phyloP scores from a whole-genome alignment of 2,113 vertebrate genomes.

The Dromas ardeola region DNA sequence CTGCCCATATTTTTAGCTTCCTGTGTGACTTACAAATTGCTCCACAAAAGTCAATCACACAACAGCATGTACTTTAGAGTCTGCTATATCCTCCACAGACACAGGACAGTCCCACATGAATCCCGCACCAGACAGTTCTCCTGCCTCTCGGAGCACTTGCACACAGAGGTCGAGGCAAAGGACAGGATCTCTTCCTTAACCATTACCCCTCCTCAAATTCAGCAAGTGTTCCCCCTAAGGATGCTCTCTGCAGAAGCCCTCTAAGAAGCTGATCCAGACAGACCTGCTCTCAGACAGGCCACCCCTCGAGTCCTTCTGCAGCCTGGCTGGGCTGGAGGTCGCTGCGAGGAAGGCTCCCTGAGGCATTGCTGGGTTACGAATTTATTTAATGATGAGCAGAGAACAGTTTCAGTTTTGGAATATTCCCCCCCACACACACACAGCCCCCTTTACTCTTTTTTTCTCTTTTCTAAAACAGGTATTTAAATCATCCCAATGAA shows the following conservation, averaged over 20 bases:
- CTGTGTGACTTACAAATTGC: rapidly evolving
- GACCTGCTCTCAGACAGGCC: not conserved
- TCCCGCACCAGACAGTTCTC: not conserved
- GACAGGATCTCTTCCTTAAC: not conserved
- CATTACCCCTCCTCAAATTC: not conserved
- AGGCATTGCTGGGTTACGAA: not conserved
- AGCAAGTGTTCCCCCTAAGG: not conserved
- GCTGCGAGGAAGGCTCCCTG: not conserved
- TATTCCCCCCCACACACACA: not conserved
- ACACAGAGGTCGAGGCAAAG: not conserved
- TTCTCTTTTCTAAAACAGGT: not conserved
- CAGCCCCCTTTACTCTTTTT: not conserved
- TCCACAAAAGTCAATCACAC: not conserved
- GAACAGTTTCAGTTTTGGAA: not conserved
- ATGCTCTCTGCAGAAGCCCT: not conserved
- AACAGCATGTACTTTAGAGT: rapidly evolving
- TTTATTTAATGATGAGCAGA: not conserved
- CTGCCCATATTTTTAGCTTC: not conserved
- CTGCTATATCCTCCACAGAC: not conserved
- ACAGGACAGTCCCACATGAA: not conserved
- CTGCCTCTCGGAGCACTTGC: not conserved
- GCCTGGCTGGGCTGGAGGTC: not conserved
- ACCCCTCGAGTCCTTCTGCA: not conserved
- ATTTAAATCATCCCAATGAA: conserved; percentile 47
- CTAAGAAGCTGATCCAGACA: not conserved